Conservation (phyloP, 1,140 invertebrate genomes). For the Tyrophagus putrescentiae region DNA sequence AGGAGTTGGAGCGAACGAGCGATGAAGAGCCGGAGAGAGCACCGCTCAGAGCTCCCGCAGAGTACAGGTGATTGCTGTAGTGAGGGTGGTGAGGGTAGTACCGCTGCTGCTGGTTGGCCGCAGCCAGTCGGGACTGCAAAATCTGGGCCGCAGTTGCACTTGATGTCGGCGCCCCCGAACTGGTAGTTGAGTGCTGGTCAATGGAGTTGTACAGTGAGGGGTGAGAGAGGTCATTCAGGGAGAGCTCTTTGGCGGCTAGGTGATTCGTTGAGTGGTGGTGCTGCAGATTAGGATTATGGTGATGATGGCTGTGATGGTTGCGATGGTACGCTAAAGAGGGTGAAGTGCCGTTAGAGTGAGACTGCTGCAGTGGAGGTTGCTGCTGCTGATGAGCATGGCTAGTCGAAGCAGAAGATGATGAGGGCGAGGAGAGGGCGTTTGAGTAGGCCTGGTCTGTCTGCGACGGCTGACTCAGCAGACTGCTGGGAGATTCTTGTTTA, state of each 20-base stretch:
- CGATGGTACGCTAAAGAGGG: background rate
- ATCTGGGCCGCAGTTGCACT: background rate
- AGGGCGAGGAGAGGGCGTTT: background rate
- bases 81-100: background rate
- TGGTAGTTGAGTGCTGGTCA: background rate
- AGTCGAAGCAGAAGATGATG: too few species aligned
- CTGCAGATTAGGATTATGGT: too few species aligned
- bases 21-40: background rate
- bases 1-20: constrained; percentile 4
- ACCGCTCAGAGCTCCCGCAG: background rate
- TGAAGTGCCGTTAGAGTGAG: background rate
- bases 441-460: background rate
- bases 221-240: background rate
- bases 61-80: background rate
- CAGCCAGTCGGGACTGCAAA: background rate
- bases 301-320: background rate
- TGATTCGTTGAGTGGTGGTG: background rate
- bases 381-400: background rate
- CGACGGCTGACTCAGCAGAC: background rate
- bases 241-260: background rate
- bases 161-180: background rate
- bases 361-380: background rate
- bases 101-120: background rate
- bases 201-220: background rate
- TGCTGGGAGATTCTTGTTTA: background rate